A percentile compares a stretch with the other conserved stretches of the same genome.
These are phyloP conservation scores for Chloroceryle aenea DNA, from an alignment of 2,113 vertebrate genomes.

Conservation along the genomic window DNA sequence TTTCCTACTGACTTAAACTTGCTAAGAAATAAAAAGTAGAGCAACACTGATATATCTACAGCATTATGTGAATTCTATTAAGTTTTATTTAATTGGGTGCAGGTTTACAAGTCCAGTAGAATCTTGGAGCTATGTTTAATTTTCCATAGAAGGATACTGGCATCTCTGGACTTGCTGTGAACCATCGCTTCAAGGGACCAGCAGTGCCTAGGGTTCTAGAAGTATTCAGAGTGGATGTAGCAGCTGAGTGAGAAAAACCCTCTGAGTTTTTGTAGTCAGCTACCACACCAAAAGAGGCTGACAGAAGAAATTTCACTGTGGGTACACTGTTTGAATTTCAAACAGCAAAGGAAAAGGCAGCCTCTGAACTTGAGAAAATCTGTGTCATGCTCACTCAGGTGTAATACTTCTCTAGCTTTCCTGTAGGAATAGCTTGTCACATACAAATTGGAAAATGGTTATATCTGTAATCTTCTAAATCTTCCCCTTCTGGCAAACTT, in stretches of 20 bases:
- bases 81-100: background rate
- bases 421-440: background rate
- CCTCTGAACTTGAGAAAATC: background rate
- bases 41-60: background rate
- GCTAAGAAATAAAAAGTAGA: background rate
- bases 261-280: background rate
- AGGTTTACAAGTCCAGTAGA: background rate
- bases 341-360: background rate
- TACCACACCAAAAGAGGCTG: background rate
- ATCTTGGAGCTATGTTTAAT: background rate
- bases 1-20: background rate
- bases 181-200: background rate
- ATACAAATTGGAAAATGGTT: background rate
- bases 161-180: background rate
- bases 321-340: background rate
- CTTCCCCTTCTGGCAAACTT: background rate
- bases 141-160: background rate
- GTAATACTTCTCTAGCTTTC: background rate
- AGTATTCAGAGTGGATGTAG: background rate
- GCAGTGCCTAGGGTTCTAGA: background rate
- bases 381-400: fast-evolving
- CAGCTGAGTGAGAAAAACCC: background rate
- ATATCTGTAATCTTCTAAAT: background rate
- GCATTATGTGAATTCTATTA: background rate
- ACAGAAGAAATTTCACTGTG: background rate